Base-by-base conservation (phyloP, 2,797 vertebrate species). In the Crocidura indochinensis region DNA sequence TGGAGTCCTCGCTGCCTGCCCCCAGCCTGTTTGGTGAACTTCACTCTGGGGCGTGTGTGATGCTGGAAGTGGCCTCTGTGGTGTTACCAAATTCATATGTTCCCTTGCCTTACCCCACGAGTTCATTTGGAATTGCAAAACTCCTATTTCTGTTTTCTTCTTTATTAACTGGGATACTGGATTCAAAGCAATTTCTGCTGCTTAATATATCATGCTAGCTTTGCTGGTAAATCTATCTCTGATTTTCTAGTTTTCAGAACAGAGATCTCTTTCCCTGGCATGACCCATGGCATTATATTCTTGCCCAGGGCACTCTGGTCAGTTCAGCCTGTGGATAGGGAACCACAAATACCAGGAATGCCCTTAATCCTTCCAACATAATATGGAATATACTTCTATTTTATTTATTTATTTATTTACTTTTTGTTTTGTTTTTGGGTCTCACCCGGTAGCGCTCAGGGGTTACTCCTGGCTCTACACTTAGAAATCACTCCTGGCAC, bases 201-300 rank as follows among this genome's bases (percentile, higher is more conserved):
- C 79, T 56, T 27, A 69, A 10, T 4, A 67, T 62, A 20, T 19
- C 6, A 10, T 20, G 56, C 56, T 62, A n/a, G 6, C 20, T 76
- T 69, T 2, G 2, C 5, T 31, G 29, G 38, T 49, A 10, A 7
- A 4, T 68, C 14, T 53, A 17, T 81, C 20, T 84, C 26, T n/a
- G 19, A 62, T 69, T 71, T 38, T 60, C 49, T 22, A 19, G 64
- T 82, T 75, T 93, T 81, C 77, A 56, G 2, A 62, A 74, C 62
- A 51, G 68, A 0, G 0, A 15, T 2, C 64, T 53, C 62, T 15
- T 69, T 53, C 19, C 31, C 44, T 71, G 38, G 62, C 46, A 10
- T 27, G 24, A 44, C 22, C 12, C 68, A 9, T 71, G 46, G 53
- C 20, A 29, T 1, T 65, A 24, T 79, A 24, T 79, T 67, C 67